Evolutionary conservation across 2,113 vertebrate species (phyloP), one percentile per base, ranked within the genome.

Genomic region (Sylvia atricapilla): DNA sequence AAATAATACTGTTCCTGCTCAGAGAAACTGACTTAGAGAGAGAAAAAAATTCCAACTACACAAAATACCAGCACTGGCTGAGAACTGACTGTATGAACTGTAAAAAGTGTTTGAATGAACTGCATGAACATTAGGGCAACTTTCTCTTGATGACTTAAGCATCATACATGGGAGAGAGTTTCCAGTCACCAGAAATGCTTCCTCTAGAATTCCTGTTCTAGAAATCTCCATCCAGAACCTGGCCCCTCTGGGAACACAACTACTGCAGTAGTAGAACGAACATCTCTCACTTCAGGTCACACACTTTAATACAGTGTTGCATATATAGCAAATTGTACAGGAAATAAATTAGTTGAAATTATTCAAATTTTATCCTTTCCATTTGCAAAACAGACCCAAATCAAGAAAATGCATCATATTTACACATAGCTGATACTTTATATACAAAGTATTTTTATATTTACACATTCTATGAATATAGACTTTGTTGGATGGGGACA

Each of bases 101-200:
- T 47, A 39, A 62, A 15, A 46, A n/a, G 15, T 30, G 25, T 43
- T 24, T 64, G 62, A 74, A 49, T 60, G 20, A 81, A 64, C 28
- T 53, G 14, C 7, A 21, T 11, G 50, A 59, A 59, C 4, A 15
- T 22, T 30, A 33, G 49, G 31, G 28, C 8, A 84, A 4, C 13
- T 11, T 2, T 7, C 13, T 63, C 17, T 4, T 18, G 13, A 6
- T 20, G 17, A 50, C 16, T 25, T n/a, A 14, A 44, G n/a, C 15
- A 52, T 22, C 16, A 18, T 2, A 14, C 0, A 2, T 2, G 2
- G 15, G 35, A 27, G 13, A 33, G 60, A 37, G 27, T 13, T 82
- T 50, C 58, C 49, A 80, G 49, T 18, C 9, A 24, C 3, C 13
- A 46, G 20, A 82, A 52, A 50, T 11, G n/a, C 7, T 53, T 60